Evolutionary conservation across 2,797 vertebrate genomes (phyloP).

Genomic region (Sciurus carolinensis): DNA sequence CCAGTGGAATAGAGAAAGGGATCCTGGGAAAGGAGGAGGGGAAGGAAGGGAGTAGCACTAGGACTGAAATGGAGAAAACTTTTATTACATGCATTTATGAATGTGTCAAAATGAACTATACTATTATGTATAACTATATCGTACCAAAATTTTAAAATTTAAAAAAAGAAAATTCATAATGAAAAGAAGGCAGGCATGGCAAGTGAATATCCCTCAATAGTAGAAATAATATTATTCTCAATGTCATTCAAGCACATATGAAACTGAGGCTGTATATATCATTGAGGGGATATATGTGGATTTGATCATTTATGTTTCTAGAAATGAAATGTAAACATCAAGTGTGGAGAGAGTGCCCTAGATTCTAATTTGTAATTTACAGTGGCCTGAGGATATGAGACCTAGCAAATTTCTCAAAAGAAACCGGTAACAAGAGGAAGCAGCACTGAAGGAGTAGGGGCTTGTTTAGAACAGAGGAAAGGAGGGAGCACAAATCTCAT

Average conservation of each 20-base stretch:
- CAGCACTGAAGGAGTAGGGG: background rate
- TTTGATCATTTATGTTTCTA: conserved; percentile 32
- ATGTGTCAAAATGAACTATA: too few relatives aligned
- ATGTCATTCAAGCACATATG: background rate
- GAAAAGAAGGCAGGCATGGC: background rate
- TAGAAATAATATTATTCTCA: conserved; percentile 49
- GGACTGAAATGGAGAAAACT: too few relatives aligned
- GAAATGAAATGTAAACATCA: conserved; percentile 27
- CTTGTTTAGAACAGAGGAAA: background rate
- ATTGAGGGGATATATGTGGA: background rate
- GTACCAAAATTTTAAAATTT: background rate
- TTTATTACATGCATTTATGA: too few relatives aligned
- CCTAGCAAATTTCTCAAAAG: conserved; percentile 19
- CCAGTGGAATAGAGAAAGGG: too few relatives aligned
- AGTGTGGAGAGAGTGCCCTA: background rate
- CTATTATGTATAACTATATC: too few relatives aligned
- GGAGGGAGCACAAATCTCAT: background rate
- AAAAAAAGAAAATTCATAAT: conserved; percentile 36
- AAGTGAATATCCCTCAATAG: background rate
- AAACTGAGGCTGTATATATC: background rate
- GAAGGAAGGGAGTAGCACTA: too few relatives aligned
- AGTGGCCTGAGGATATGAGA: background rate
- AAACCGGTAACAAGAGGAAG: background rate
- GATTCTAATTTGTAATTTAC: background rate
- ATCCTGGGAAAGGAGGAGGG: too few relatives aligned